phyloP scores from a whole-genome alignment of 2,888 invertebrate species.

The Drosophila colorata region DNA sequence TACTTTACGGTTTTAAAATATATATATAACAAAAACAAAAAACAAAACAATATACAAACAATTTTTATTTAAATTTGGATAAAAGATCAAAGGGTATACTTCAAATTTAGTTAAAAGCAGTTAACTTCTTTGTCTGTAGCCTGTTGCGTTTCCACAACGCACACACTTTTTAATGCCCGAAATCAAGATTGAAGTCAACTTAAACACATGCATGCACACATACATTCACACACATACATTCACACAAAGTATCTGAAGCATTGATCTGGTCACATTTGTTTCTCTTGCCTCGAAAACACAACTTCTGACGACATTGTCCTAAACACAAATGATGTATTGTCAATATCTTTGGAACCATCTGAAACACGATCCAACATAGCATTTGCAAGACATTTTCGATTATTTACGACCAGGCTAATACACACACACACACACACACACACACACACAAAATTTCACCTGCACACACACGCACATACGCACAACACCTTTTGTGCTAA shows the following conservation, averaged over 20 bases:
- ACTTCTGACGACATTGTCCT: not conserved
- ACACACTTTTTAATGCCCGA: not conserved
- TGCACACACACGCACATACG: not conserved
- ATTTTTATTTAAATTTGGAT: not conserved
- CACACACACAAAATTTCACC: conserved; percentile 41
- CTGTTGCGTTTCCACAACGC: not conserved
- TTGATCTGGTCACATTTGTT: conserved; percentile 13
- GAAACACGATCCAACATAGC: conserved; percentile 19
- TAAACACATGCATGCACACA: not conserved
- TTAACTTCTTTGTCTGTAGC: no score
- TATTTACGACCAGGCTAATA: conserved; percentile 27
- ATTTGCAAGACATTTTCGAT: conserved; percentile 16
- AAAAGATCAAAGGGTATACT: not conserved
- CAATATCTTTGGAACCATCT: conserved; percentile 33
- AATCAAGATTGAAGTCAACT: no score
- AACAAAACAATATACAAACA: no score
- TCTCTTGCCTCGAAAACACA: not conserved
- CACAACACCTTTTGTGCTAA: conserved; percentile 1
- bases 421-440: conserved; percentile 2
- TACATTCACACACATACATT: not conserved
- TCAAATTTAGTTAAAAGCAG: not conserved
- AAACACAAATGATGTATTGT: conserved; percentile 7
- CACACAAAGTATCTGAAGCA: conserved; percentile 1
- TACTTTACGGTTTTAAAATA: no score
- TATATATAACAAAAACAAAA: no score